Evolutionary conservation across 1,140 invertebrate species (phyloP), one percentile per base, ranked within the genome.

Genomic region (Drosophila ogumai): DNA sequence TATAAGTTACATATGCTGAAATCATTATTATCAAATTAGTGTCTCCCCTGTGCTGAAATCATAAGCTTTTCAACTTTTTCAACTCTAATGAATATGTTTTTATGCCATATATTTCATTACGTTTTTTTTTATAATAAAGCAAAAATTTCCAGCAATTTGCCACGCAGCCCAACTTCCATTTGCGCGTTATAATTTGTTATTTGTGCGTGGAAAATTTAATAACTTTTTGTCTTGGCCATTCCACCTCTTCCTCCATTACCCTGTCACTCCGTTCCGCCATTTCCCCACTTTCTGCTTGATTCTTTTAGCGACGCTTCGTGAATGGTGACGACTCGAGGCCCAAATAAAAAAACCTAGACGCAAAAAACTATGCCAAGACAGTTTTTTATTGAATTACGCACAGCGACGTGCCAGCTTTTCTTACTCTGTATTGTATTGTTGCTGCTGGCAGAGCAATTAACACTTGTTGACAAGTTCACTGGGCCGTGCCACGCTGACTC

Each of bases 381-480:
- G 36, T 36, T 72, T 72, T 55, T 59, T 50, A 72, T 73, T 72
- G 31, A 59, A 49, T 43, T 58, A 72, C 36, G 31, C 66, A n/a
- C 41, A 8, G 41, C 58, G 28, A 34, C 60, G 34, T 66, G 61
- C 3, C 28, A 66, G 25, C 46, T 55, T 49, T 79, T 43, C 54
- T 57, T 12, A 52, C 61, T 49, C 4, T 52, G 52, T 46, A 66
- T 19, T 44, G 32, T 50, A 3, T n/a, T 69, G 38, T 40, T 57
- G 61, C 41, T 43, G 52, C 50, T 44, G 81, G 47, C 47, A 61
- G 82, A 57, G 78, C 79, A 86, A 86, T 86, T 87, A 86, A 86
- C 82, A 86, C 82, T 87, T 79, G 82, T 79, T 86, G 78, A 86
- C 79, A 86, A 86, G 82, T 87, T 86, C 82, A 86, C 68, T 86